Evolutionary conservation across 2,888 invertebrate species (phyloP).

Genomic region (Pegoplata infirma): DNA sequence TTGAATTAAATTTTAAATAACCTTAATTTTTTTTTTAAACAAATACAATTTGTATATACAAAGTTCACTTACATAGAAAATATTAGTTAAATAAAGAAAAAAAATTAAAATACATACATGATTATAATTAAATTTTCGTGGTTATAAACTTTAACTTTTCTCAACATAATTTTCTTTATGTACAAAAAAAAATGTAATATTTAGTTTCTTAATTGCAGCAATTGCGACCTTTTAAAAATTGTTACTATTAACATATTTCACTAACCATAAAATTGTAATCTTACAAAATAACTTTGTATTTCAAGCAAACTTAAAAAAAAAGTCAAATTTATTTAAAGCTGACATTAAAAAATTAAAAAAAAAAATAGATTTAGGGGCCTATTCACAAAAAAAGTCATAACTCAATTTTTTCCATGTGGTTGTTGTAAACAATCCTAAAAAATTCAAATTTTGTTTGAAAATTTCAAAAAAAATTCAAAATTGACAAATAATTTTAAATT

Average conservation of each 20-base stretch:
- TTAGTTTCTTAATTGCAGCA: neutral
- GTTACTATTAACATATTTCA: neutral
- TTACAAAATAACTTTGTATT: neutral
- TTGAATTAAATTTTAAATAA: slow-evolving; percentile 3
- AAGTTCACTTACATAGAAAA: neutral
- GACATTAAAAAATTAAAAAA: too few relatives aligned
- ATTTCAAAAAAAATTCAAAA: too few relatives aligned
- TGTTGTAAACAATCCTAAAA: too few relatives aligned
- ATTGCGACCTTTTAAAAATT: neutral
- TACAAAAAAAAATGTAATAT: too few relatives aligned
- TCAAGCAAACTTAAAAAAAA: too few relatives aligned
- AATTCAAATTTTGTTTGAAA: too few relatives aligned
- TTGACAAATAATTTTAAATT: too few relatives aligned
- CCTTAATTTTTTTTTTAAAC: neutral
- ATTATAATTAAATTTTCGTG: neutral
- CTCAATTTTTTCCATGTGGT: too few relatives aligned
- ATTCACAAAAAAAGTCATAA: too few relatives aligned
- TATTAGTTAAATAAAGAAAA: neutral
- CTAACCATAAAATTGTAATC: neutral
- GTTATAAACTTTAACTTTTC: neutral
- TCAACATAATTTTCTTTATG: neutral
- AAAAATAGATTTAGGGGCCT: too few relatives aligned
- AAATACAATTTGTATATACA: neutral
- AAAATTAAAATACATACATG: neutral
- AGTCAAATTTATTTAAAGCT: too few relatives aligned